A percentile compares a stretch with the other conserved stretches of the same genome.
These are phyloP conservation scores for Tragelaphus oryx DNA, from an alignment of 2,797 vertebrate genomes.

Conservation along the genomic window DNA sequence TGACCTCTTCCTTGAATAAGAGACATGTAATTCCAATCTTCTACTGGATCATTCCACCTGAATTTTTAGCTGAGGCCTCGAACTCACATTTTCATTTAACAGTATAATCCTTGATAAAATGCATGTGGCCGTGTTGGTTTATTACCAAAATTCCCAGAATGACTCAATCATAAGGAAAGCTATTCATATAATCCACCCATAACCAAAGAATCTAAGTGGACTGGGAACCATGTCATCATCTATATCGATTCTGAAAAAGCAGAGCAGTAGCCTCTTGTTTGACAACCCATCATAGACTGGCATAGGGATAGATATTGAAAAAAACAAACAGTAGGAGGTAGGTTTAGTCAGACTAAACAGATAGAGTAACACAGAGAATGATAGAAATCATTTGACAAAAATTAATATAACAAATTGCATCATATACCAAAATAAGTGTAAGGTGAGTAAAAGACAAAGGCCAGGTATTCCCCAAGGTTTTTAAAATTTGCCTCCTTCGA, in stretches of 20 bases:
- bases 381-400: neutral
- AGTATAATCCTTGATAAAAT: neutral
- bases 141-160: neutral
- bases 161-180: neutral
- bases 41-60: neutral
- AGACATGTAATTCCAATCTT: neutral
- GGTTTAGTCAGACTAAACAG: neutral
- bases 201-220: neutral
- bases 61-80: neutral
- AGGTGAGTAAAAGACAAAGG: neutral
- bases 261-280: neutral
- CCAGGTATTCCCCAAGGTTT: neutral
- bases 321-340: neutral
- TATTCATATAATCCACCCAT: neutral
- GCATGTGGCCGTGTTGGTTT: neutral
- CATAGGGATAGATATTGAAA: neutral
- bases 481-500: neutral
- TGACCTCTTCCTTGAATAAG: neutral
- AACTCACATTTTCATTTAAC: neutral
- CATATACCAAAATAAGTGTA: neutral
- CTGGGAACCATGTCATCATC: neutral
- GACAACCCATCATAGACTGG: neutral
- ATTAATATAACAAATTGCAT: neutral
- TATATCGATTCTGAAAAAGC: neutral
- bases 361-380: neutral